Percentiles rank a stretch among this genome's conserved stretches.
Conservation (phyloP, 2,888 invertebrate species). For the Sinelater perroti region DNA sequence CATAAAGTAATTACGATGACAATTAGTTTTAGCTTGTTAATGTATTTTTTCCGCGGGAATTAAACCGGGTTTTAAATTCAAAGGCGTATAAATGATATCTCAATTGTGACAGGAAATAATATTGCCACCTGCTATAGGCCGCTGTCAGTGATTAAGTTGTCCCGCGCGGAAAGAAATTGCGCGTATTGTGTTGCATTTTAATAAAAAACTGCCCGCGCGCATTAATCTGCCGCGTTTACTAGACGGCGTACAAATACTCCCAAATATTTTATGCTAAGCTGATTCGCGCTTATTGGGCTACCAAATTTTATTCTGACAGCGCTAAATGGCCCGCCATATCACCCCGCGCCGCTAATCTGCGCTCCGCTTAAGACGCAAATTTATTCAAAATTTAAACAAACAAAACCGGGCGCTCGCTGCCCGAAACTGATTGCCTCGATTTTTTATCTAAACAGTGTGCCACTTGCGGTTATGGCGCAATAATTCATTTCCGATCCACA, state of each 20-base stretch:
- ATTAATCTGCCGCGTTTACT: conserved; percentile 14
- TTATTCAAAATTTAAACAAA: conserved; percentile 5
- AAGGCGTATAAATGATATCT: conserved; percentile 28
- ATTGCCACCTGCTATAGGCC: conserved; percentile 24
- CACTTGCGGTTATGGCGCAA: no score
- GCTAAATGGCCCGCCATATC: neutral
- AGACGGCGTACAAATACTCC: conserved; percentile 13
- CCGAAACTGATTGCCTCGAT: no score
- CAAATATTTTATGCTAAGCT: conserved; percentile 17
- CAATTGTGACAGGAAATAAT: conserved; percentile 31
- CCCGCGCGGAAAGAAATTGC: conserved; percentile 14
- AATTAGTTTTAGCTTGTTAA: conserved; percentile 35
- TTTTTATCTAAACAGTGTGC: no score
- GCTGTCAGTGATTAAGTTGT: conserved; percentile 24
- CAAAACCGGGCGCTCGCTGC: no score
- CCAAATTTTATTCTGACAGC: conserved; percentile 1
- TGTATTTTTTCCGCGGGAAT: conserved; percentile 17
- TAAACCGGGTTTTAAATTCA: conserved; percentile 26
- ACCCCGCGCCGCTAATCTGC: no score
- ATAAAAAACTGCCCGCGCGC: conserved; percentile 7
- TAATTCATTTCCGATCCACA: no score
- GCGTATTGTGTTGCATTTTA: conserved; percentile 18
- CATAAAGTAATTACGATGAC: conserved; percentile 32
- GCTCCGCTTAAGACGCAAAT: neutral
- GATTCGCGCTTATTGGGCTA: conserved; percentile 6